A percentile compares a stretch with the other conserved stretches of the same genome.
phyloP scores from a whole-genome alignment of 2,888 invertebrate genomes.

The Rhingia rostrata region DNA sequence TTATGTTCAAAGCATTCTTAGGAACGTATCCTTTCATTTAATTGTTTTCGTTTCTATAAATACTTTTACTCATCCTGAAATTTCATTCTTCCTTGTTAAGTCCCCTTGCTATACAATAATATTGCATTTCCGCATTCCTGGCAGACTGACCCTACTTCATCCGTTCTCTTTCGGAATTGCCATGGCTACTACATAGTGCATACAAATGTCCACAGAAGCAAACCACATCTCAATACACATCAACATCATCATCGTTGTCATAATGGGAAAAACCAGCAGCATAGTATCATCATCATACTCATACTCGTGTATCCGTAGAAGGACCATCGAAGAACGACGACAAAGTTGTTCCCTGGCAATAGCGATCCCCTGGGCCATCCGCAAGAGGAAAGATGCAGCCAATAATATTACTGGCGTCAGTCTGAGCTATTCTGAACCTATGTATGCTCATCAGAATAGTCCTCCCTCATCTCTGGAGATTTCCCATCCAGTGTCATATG shows the following conservation, averaged over 20 bases:
- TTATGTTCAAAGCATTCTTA: no score
- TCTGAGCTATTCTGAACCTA: constrained; percentile 42
- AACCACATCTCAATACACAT: constrained; percentile 44
- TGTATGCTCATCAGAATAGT: constrained; percentile 16
- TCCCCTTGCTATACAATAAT: neutral
- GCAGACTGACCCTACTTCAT: constrained; percentile 10
- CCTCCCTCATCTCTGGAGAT: constrained; percentile 27
- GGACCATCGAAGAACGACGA: neutral
- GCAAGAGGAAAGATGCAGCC: constrained; percentile 28
- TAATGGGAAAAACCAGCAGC: constrained; percentile 15
- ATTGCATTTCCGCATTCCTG: constrained; percentile 27
- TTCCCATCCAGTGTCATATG: constrained; percentile 39
- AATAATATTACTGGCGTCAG: constrained; percentile 56
- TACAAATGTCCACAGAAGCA: constrained; percentile 46
- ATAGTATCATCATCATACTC: constrained; percentile 20
- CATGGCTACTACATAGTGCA: constrained; percentile 50
- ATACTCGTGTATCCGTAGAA: constrained; percentile 20
- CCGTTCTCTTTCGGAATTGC: constrained; percentile 24
- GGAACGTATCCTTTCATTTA: no score
- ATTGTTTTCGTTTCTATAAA: no score
- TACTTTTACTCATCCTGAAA: neutral
- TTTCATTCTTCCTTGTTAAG: neutral
- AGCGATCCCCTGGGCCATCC: constrained; percentile 5
- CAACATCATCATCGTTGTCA: constrained; percentile 29
- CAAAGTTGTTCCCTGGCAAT: neutral